phyloP scores from a whole-genome alignment of 1,140 invertebrate genomes.

The Drosophila ironensis region DNA sequence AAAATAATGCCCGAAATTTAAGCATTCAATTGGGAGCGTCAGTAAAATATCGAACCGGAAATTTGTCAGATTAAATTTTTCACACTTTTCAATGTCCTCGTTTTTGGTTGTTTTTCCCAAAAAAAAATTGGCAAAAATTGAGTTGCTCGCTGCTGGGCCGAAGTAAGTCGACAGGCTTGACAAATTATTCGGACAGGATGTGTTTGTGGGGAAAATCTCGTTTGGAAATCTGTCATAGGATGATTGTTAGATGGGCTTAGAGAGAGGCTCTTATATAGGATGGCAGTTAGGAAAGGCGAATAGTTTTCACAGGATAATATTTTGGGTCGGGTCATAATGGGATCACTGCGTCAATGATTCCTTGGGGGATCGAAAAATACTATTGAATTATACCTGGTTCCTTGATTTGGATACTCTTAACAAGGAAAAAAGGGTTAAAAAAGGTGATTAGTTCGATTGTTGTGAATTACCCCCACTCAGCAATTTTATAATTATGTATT shows the following conservation, averaged over 20 bases:
- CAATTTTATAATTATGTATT: no score
- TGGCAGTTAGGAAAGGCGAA: slow-evolving; percentile 13
- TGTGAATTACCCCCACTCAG: no score
- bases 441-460: no score
- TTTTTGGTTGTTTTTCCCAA: slow-evolving; percentile 13
- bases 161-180: slow-evolving; percentile 57
- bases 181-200: slow-evolving; percentile 29
- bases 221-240: slow-evolving; percentile 42
- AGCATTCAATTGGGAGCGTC: background rate
- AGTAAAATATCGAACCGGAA: slow-evolving; percentile 36
- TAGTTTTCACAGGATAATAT: background rate
- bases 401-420: no score
- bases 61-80: slow-evolving; percentile 76
- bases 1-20: slow-evolving; percentile 42
- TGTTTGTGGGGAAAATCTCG: slow-evolving; percentile 14
- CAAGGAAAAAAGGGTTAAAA: no score
- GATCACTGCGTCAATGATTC: no score
- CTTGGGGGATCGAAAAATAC: no score
- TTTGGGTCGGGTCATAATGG: background rate
- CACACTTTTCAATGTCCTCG: slow-evolving; percentile 51
- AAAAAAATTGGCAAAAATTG: slow-evolving; percentile 39
- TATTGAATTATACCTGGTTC: no score
- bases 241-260: slow-evolving; percentile 36
- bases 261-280: slow-evolving; percentile 9
- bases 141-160: slow-evolving; percentile 16